These are phyloP conservation scores for Alectoris magna DNA, from an alignment of 2,797 vertebrate species.

Conservation along the genomic window DNA sequence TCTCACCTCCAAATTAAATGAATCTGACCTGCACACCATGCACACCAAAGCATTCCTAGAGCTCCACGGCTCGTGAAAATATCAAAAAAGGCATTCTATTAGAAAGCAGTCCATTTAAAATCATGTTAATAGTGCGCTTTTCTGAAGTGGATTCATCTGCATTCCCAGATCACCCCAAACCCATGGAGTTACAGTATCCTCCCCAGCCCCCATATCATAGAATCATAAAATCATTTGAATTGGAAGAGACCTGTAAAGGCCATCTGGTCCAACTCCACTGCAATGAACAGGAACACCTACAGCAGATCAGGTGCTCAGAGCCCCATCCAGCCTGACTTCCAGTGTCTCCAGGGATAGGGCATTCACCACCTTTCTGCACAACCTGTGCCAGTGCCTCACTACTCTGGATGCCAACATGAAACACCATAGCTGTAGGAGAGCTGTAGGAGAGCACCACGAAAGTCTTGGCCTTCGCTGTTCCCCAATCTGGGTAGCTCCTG, in stretches of 20 bases:
- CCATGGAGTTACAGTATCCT: neutral
- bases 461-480: accelerated
- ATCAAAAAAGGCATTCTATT: constrained; percentile 13
- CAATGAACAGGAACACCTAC: too few relatives aligned
- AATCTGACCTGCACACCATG: constrained; percentile 16
- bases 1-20: constrained; percentile 69
- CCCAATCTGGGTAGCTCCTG: neutral
- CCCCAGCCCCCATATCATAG: neutral
- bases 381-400: neutral
- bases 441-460: neutral
- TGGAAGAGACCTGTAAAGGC: too few relatives aligned
- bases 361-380: neutral
- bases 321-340: neutral
- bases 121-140: neutral
- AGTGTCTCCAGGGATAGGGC: neutral
- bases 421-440: neutral
- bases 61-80: accelerated
- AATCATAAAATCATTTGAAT: too few relatives aligned
- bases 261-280: too few relatives aligned
- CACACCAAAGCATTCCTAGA: constrained; percentile 55
- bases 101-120: neutral
- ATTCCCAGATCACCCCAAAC: neutral
- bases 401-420: neutral
- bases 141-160: neutral
- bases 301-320: neutral